Evolutionary conservation across 1,140 invertebrate species (phyloP).

Genomic region (Nixonia krombeini): DNA sequence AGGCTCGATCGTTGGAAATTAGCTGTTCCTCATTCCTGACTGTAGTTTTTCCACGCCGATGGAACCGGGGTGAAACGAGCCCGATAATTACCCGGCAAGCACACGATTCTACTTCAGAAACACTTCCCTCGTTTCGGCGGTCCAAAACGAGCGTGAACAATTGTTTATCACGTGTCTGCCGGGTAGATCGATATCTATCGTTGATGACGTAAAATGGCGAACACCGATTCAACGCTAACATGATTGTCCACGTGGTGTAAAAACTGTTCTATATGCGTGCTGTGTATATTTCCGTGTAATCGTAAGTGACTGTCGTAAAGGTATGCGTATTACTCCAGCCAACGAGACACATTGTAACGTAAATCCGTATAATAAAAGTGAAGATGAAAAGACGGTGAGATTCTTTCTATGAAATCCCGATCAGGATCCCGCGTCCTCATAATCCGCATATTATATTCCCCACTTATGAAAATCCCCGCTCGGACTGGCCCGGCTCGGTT

Average conservation of each 20-base stretch:
- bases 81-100: conserved; percentile 3
- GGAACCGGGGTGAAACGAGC: not conserved
- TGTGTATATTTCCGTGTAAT: conserved; percentile 66
- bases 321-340: conserved; percentile 49
- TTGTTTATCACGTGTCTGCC: too few species aligned
- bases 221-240: not conserved
- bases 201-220: too few species aligned
- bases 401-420: too few species aligned
- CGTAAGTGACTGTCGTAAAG: conserved; percentile 64
- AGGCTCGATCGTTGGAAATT: conserved; percentile 16
- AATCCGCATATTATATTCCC: too few species aligned
- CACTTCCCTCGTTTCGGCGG: too few species aligned
- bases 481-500: too few species aligned
- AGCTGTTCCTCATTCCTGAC: conserved; percentile 15
- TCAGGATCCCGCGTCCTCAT: too few species aligned
- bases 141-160: too few species aligned
- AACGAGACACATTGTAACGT: conserved; percentile 55
- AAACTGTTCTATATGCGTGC: conserved; percentile 51
- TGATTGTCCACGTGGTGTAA: conserved; percentile 41
- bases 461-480: too few species aligned
- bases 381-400: conserved; percentile 14
- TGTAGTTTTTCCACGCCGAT: too few species aligned
- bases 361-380: conserved; percentile 64
- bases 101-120: not conserved
- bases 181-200: too few species aligned